Base-by-base conservation (phyloP, 2,888 invertebrate species). In the Psylliodes chrysocephalus region DNA sequence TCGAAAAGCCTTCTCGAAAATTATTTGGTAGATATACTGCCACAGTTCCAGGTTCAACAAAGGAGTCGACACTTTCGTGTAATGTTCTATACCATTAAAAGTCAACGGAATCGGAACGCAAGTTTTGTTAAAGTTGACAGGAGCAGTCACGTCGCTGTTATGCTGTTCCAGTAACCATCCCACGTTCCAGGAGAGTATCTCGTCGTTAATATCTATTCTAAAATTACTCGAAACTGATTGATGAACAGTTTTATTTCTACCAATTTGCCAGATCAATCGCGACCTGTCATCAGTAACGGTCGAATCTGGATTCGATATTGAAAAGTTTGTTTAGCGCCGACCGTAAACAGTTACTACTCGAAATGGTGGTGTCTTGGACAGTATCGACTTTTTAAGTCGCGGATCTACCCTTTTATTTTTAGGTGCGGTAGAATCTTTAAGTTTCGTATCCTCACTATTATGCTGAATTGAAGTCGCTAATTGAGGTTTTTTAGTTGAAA, bases 161-260 rank as follows among this genome's bases (percentile, higher is more conserved):
- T 81, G 76, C 74, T 88, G 87, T 70, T 88, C 86, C 60, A 85
- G 79, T 1, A 91, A 76, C 91, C 91, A 91, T 19, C 85, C 82
- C 6, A 90, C 87, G 73, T 88, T 87, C 91, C 91, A 91, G 1
- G 59, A 72, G 3, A 90, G 82, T 67, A 89, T 78, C 8, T 87
- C 85, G 42, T 85, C 81, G 66, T 86, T 84, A 6, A 72, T 53
- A 17, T 64, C 54, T 1, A 46, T 46, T 40, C 51, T 57, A 44
- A 38, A 52, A 10, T 60, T 47, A 15, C 19, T 47, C 46, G 64
- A 64, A 8, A 60, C 40, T 52, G 38, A 38, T 10, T 49, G 30
- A 14, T 17, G 2, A 4, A 25, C n/a, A n/a, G 30, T 5, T 8
- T 33, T 14, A 17, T 25, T 53, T 17, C 30, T 22, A 1, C 46